A percentile compares a stretch with the other conserved stretches of the same genome.
phyloP scores from a whole-genome alignment of 2,888 invertebrate species.

The Tachystola acroxantha region DNA sequence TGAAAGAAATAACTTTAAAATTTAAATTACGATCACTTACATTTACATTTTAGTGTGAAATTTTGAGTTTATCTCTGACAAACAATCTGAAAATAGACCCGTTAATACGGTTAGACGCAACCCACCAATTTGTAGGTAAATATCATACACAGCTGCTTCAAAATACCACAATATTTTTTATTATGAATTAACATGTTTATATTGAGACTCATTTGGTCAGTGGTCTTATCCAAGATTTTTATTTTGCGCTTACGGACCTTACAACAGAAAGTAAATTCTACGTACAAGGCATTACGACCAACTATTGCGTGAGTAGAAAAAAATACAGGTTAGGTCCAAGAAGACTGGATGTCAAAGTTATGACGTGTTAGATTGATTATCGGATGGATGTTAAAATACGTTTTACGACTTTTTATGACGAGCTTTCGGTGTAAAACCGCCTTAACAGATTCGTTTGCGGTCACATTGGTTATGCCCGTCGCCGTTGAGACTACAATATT shows the following conservation, averaged over 20 bases:
- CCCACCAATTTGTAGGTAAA: slow-evolving; percentile 67
- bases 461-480: slow-evolving; percentile 32
- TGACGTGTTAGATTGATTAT: slow-evolving; percentile 80
- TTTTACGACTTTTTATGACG: slow-evolving; percentile 74
- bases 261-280: slow-evolving; percentile 25
- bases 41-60: not conserved
- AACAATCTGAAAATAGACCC: slow-evolving; percentile 38
- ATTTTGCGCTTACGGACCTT: slow-evolving; percentile 33
- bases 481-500: slow-evolving; percentile 12
- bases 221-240: slow-evolving; percentile 48
- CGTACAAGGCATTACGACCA: slow-evolving; percentile 8
- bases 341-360: slow-evolving; percentile 76
- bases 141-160: slow-evolving; percentile 45
- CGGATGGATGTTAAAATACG: slow-evolving; percentile 78
- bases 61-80: slow-evolving; percentile 34
- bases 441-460: slow-evolving; percentile 64
- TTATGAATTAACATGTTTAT: slow-evolving; percentile 75
- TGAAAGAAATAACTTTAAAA: too few species aligned
- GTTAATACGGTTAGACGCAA: slow-evolving; percentile 47
- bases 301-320: slow-evolving; percentile 22
- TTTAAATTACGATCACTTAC: too few species aligned
- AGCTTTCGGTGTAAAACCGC: slow-evolving; percentile 61
- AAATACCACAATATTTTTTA: slow-evolving; percentile 62
- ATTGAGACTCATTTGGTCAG: slow-evolving; percentile 69
- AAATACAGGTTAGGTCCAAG: slow-evolving; percentile 51